Evolutionary conservation across 1,140 invertebrate genomes (phyloP).

Genomic region (Drosophila saltans): DNA sequence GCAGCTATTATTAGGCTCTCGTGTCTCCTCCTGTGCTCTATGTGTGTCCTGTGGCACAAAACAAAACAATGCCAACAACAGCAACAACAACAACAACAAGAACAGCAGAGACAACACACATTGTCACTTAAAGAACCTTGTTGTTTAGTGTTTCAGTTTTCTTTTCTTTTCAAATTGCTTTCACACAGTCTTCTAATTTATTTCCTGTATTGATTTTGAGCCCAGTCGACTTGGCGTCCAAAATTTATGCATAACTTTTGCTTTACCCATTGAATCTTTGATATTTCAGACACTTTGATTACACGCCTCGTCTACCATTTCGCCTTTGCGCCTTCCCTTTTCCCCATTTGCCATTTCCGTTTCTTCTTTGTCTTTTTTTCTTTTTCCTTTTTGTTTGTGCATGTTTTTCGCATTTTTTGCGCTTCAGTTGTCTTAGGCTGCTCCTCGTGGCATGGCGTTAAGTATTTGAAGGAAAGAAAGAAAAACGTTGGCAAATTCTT

Average conservation of each 20-base stretch:
- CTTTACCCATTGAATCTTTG: constrained; percentile 55
- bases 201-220: constrained; percentile 75
- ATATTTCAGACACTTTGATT: constrained; percentile 38
- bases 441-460: constrained; percentile 72
- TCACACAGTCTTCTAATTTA: constrained; percentile 69
- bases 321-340: constrained; percentile 12
- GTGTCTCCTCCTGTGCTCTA: constrained; percentile 15
- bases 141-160: constrained; percentile 25
- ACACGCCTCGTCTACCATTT: constrained; percentile 59
- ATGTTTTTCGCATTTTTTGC: constrained; percentile 78
- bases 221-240: constrained; percentile 28
- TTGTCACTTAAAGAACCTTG: constrained; percentile 16
- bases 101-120: neutral
- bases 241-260: constrained; percentile 78
- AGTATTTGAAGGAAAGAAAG: constrained; percentile 48
- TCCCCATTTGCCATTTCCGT: neutral
- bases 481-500: constrained; percentile 1
- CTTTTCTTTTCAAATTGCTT: constrained; percentile 38
- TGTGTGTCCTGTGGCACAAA: constrained; percentile 6
- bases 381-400: constrained; percentile 41
- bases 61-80: neutral
- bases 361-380: constrained; percentile 9
- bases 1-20: constrained; percentile 75
- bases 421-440: constrained; percentile 64
- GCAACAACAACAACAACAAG: too few relatives aligned